Evolutionary conservation across 2,113 vertebrate genomes (phyloP), one percentile per base, ranked within the genome.

Genomic region (Miniopterus natalensis): DNA sequence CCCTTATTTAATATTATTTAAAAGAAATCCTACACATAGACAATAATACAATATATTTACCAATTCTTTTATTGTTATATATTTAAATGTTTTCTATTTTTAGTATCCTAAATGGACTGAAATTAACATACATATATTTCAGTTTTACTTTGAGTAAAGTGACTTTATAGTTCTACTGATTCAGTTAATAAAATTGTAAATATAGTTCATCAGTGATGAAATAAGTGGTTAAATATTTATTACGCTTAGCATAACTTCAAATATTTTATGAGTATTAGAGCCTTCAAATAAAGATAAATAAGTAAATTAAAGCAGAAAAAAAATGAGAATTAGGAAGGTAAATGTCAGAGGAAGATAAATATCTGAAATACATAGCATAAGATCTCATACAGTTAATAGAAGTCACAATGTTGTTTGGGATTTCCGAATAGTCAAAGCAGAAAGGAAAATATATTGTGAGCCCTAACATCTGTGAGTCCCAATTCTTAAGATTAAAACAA

Each of bases 141-240:
- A 65, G 20, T 92, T 95, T 95, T 85, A 77, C 20, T 92, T 71
- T 57, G 23, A 90, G 18, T 71, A 53, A 95, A 84, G 1, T 94
- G 27, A 88, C 8, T 88, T 86, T 90, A 42, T 80, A 93, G 94
- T 81, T 88, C 15, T 63, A 45, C 51, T 77, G 15, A 85, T 68
- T 47, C 3, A 59, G 5, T 90, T 92, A 83, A 27, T 78, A 12
- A 83, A 57, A 84, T 31, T 90, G 86, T 75, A 96, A 68, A 70
- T 70, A 53, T 31, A 88, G 4, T 59, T 13, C 13, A 75, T 49
- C 20, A 74, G 5, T 77, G 23, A 68, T 49, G 14, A 53, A 57
- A 92, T 95, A 15, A 73, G 93, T 78, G 8, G 4, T 78, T 90
- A 61, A 23, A 4, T 59, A 73, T 73, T 73, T 61, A 83, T 75